These are phyloP conservation scores for Branchellion lobata DNA, from an alignment of 2,888 invertebrate species.

Conservation along the genomic window DNA sequence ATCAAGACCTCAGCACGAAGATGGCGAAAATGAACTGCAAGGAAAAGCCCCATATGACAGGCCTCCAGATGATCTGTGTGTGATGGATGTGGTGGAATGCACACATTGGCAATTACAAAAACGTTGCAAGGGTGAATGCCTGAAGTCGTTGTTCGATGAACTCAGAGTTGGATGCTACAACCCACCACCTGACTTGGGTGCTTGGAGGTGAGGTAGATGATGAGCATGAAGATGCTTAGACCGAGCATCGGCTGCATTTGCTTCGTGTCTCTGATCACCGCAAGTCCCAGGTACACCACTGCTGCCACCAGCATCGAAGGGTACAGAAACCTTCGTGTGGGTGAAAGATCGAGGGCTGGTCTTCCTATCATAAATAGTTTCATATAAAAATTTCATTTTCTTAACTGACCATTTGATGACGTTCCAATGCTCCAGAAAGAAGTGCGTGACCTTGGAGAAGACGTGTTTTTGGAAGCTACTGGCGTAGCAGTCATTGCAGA, in stretches of 20 bases:
- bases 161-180: conserved; percentile 47
- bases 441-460: conserved; percentile 12
- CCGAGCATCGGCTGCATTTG: conserved; percentile 53
- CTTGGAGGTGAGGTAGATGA: conserved; percentile 50
- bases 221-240: conserved; percentile 49
- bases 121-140: neutral
- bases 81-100: neutral
- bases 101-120: neutral
- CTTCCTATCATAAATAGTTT: neutral
- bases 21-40: conserved; percentile 83
- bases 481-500: conserved; percentile 44
- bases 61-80: conserved; percentile 68
- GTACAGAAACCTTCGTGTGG: conserved; percentile 41
- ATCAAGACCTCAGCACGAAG: conserved; percentile 69
- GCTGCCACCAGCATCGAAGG: conserved; percentile 48
- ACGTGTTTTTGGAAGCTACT: conserved; percentile 42
- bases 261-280: conserved; percentile 48
- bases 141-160: too few relatives aligned
- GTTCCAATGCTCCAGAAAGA: conserved; percentile 30
- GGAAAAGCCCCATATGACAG: conserved; percentile 76
- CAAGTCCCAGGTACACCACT: conserved; percentile 48
- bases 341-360: too few relatives aligned
- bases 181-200: conserved; percentile 54
- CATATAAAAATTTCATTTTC: neutral
- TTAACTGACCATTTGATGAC: conserved; percentile 46